These are phyloP conservation scores for Calliphora vicina DNA, from an alignment of 1,140 invertebrate species.

Conservation along the genomic window DNA sequence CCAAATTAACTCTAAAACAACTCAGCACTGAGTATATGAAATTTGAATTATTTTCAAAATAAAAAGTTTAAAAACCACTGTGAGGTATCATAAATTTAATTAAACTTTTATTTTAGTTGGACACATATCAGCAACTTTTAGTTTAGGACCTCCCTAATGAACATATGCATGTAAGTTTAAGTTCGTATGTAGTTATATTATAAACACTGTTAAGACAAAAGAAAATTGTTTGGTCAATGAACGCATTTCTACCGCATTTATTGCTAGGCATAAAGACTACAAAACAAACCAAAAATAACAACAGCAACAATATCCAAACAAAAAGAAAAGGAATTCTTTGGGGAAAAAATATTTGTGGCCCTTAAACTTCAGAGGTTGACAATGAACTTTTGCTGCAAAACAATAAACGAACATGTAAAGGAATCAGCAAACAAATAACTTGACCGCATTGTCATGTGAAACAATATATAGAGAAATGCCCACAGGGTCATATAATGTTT, in stretches of 20 bases:
- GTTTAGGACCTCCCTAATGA: not conserved
- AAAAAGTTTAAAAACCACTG: too few relatives aligned
- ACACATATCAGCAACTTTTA: too few relatives aligned
- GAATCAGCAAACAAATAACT: conserved; percentile 11
- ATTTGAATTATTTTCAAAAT: too few relatives aligned
- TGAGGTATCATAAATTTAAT: too few relatives aligned
- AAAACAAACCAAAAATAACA: not conserved
- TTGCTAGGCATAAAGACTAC: not conserved
- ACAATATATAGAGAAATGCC: not conserved
- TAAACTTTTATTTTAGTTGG: too few relatives aligned
- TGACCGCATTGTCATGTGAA: conserved; percentile 25
- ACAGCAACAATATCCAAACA: not conserved
- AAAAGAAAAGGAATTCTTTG: not conserved
- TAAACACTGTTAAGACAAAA: conserved; percentile 2
- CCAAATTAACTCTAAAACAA: too few relatives aligned
- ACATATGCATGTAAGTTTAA: not conserved
- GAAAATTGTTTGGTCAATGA: conserved; percentile 34
- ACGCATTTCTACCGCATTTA: conserved; percentile 29
- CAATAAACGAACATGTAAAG: not conserved
- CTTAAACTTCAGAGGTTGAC: conserved; percentile 32
- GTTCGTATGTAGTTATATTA: not conserved
- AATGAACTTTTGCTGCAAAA: conserved; percentile 33
- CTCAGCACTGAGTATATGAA: too few relatives aligned
- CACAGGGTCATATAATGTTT: conserved; percentile 12
- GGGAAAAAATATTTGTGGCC: conserved; percentile 28